phyloP scores from a whole-genome alignment of 2,888 invertebrate species.

The Drosophila peninsularis region DNA sequence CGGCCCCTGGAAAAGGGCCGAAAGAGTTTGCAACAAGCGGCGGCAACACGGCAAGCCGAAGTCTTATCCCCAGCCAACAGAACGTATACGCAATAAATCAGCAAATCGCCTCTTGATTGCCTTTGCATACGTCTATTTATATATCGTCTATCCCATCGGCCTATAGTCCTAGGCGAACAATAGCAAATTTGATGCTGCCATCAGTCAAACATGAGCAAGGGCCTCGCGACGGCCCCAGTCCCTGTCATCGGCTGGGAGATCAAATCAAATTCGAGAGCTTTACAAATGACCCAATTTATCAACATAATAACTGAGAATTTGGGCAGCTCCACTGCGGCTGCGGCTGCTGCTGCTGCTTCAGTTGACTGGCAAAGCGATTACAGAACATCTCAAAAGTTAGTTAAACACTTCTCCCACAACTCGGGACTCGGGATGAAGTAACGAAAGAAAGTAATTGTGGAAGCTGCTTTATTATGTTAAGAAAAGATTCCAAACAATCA shows the following conservation, averaged over 20 bases:
- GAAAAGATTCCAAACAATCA: not conserved
- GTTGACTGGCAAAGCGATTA: not conserved
- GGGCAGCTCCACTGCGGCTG: not conserved
- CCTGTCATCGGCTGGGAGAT: constrained; percentile 12
- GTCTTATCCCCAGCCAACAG: not conserved
- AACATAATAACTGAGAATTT: not conserved
- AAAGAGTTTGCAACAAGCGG: constrained; percentile 2
- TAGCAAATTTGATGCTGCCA: constrained; percentile 27
- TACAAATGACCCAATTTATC: constrained; percentile 32
- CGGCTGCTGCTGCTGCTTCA: not conserved
- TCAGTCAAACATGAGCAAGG: constrained; percentile 21
- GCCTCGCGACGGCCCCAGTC: not conserved
- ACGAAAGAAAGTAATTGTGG: not conserved
- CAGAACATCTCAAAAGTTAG: not conserved
- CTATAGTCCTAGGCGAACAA: not conserved
- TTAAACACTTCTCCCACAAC: not conserved
- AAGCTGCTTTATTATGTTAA: constrained; percentile 1
- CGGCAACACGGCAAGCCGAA: constrained; percentile 36
- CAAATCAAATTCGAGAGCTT: constrained; percentile 19
- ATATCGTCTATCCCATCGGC: not conserved
- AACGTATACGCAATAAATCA: constrained; percentile 49
- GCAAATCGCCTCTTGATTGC: constrained; percentile 50
- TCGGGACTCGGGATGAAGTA: not conserved
- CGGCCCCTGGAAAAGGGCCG: constrained; percentile 3
- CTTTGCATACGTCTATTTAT: constrained; percentile 1